A percentile compares a stretch with the other conserved stretches of the same genome.
Conservation (phyloP, 1,140 invertebrate species). For the Euschistus heros region DNA sequence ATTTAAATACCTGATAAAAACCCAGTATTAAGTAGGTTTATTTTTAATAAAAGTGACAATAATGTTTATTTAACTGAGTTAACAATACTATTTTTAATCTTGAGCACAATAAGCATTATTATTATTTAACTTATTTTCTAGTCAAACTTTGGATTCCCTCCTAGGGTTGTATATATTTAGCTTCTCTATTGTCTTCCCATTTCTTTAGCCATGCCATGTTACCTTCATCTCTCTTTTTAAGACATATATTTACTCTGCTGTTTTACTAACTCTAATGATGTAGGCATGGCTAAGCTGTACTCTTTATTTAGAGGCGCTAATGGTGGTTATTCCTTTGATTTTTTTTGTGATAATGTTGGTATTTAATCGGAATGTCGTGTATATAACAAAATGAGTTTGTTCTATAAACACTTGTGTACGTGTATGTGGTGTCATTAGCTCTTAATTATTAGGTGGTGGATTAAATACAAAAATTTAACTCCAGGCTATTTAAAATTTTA, state of each 20-base stretch:
- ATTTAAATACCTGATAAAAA: no score
- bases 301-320: constrained; percentile 10
- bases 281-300: not conserved
- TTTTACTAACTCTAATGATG: not conserved
- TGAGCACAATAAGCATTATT: constrained; percentile 8
- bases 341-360: constrained; percentile 12
- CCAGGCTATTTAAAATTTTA: no score
- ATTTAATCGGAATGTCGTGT: not conserved
- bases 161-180: not conserved
- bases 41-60: constrained; percentile 11
- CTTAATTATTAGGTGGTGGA: not conserved
- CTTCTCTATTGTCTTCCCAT: constrained; percentile 10
- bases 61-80: not conserved
- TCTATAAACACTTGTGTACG: not conserved
- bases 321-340: not conserved
- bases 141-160: not conserved
- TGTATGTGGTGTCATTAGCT: not conserved
- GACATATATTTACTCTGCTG: not conserved
- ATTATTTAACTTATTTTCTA: not conserved
- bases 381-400: no score
- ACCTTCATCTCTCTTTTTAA: not conserved
- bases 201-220: not conserved
- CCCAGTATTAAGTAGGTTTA: not conserved
- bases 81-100: not conserved
- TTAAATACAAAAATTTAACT: not conserved